Conservation (phyloP, 2,888 invertebrate species). For the Caenorhabditis virilis region DNA sequence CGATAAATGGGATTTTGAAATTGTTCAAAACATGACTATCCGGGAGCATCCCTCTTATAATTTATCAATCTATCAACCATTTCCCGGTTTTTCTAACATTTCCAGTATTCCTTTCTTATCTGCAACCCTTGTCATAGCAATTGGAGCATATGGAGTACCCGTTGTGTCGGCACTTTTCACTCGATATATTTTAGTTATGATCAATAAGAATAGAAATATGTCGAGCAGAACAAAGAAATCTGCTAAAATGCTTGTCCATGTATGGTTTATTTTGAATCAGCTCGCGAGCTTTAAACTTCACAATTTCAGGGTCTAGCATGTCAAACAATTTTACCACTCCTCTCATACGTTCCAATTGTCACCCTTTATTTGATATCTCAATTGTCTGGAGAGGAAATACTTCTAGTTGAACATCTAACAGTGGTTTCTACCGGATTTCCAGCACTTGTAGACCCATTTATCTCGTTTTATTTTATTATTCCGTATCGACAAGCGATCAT, state of each 20-base stretch:
- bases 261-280: conserved; percentile 17
- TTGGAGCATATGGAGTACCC: conserved; percentile 33
- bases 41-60: conserved; percentile 29
- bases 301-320: conserved; percentile 29
- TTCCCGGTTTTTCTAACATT: conserved; percentile 26
- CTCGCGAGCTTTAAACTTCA: neutral
- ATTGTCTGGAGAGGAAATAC: conserved; percentile 15
- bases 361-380: conserved; percentile 24
- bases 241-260: conserved; percentile 26
- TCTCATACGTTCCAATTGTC: conserved; percentile 32
- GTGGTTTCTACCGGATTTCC: conserved; percentile 27
- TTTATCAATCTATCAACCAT: conserved; percentile 22
- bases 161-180: neutral
- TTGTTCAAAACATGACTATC: conserved; percentile 14
- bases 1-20: conserved; percentile 26
- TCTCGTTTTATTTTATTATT: conserved; percentile 26
- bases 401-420: conserved; percentile 21
- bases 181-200: conserved; percentile 13
- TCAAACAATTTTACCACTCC: conserved; percentile 23
- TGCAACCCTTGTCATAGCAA: conserved; percentile 22
- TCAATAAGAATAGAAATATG: conserved; percentile 20
- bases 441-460: conserved; percentile 31
- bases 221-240: conserved; percentile 29
- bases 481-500: conserved; percentile 23
- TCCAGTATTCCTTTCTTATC: conserved; percentile 16